Evolutionary conservation across 2,797 vertebrate genomes (phyloP).

Genomic region (Megaceryle alcyon): DNA sequence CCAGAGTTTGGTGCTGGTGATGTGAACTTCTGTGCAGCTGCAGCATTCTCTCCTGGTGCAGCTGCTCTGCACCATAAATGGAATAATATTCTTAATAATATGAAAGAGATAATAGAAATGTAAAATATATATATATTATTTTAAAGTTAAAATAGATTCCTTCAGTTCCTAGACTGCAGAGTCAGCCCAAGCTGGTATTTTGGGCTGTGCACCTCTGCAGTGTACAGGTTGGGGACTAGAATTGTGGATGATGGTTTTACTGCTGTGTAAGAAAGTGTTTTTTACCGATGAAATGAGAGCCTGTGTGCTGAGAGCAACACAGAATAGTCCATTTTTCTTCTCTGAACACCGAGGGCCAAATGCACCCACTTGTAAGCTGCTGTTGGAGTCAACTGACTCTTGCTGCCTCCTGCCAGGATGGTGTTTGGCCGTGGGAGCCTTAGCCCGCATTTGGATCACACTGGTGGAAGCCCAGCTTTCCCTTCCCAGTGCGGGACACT

Average conservation of each 20-base stretch:
- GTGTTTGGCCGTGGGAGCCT: not conserved
- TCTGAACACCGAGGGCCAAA: not conserved
- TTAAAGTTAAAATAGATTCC: not conserved
- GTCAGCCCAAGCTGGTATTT: not conserved
- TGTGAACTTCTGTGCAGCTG: not conserved
- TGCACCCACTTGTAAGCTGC: not conserved
- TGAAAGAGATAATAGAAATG: not conserved
- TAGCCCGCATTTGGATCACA: rapidly evolving
- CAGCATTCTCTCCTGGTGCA: not conserved
- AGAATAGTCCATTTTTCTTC: not conserved
- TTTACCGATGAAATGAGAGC: not conserved
- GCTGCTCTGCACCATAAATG: not conserved
- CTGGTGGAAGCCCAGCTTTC: not conserved
- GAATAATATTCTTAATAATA: not conserved
- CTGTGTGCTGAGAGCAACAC: not conserved
- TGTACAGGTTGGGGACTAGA: not conserved
- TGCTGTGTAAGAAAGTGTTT: not conserved
- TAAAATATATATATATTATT: not conserved
- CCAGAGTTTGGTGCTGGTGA: not conserved
- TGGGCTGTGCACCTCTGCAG: not conserved
- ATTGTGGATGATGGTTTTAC: not conserved
- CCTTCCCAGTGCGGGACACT: too few species aligned
- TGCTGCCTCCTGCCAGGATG: not conserved
- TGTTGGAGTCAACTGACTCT: not conserved
- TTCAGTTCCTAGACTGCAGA: not conserved